Conservation (phyloP, 1,140 invertebrate genomes). For the Leptoteleia sp. region DNA sequence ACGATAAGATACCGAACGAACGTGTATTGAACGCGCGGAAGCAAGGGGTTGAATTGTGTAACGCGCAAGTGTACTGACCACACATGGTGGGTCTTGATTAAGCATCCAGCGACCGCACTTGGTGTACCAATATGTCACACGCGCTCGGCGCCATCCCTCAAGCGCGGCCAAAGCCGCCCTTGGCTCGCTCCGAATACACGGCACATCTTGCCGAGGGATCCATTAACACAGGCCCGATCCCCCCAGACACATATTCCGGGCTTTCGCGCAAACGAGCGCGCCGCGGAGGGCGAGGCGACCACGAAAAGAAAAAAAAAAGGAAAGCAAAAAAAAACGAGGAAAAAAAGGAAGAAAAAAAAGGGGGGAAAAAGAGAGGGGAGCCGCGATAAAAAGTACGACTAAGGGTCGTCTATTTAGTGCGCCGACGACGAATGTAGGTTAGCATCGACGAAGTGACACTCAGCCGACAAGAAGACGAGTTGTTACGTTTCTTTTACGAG, state of each 20-base stretch:
- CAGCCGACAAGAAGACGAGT: conserved; percentile 31
- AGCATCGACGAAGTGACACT: conserved; percentile 54
- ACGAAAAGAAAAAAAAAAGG: too few species aligned
- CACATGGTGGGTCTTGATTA: conserved; percentile 62
- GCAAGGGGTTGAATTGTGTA: conserved; percentile 32
- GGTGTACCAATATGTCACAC: conserved; percentile 65
- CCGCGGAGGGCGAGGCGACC: too few species aligned
- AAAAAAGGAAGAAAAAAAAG: neutral
- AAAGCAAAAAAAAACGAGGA: too few species aligned
- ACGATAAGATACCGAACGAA: conserved; percentile 29
- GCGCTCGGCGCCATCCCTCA: conserved; percentile 44
- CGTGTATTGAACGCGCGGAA: conserved; percentile 33
- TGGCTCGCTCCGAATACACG: conserved; percentile 18
- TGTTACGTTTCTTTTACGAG: conserved; percentile 54
- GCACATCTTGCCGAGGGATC: conserved; percentile 55
- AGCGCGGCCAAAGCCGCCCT: conserved; percentile 40
- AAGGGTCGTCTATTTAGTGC: conserved; percentile 6
- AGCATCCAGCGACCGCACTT: conserved; percentile 61
- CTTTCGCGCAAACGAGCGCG: conserved; percentile 10
- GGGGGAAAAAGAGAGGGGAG: neutral
- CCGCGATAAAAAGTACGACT: conserved; percentile 10
- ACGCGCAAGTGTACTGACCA: conserved; percentile 54
- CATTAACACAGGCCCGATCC: conserved; percentile 42
- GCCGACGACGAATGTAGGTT: conserved; percentile 41
- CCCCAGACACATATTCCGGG: conserved; percentile 46